Base-by-base conservation (phyloP, 2,888 invertebrate species). In the Palloptera scutellata region DNA sequence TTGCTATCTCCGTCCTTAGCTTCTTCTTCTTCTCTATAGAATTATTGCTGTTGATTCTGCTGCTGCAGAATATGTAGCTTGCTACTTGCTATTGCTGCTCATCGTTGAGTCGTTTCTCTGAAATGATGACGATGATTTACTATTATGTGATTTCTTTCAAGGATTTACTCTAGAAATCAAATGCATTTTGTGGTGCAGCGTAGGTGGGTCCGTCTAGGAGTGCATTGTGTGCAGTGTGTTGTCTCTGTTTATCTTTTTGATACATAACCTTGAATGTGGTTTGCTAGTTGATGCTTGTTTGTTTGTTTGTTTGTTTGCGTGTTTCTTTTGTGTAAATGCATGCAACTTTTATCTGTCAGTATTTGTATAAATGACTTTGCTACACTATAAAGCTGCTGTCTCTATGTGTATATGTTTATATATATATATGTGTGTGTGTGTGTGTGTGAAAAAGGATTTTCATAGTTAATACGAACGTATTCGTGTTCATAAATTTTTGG, bases 71-170 rank as follows among this genome's bases (percentile, higher is more conserved):
- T n/a, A n/a, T 30, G 30, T 30, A 4, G 30, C 17, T 54, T 59
- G 40, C 20, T 65, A 15, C 1, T 40, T 42, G 52, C 30, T 30
- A 13, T 58, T 20, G 58, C 40, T 58, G 12, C 6, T 42, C 58
- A 57, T 54, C 45, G 43, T 60, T 43, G 12, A 2, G 12, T 17
- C 20, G 30, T 13, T 60, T 15, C 13, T 54, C 45, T 66, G 54
- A 61, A 60, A 78, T 74, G 74, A 78, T 80, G 82, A 81, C 80
- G 79, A 81, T 81, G 81, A 81, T 81, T 82, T 82, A 81, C 78
- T 76, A 74, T 81, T 81, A 79, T 82, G 77, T 78, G 70, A 73
- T 72, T 73, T 75, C 75, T 74, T 77, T 73, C 76, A 70, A 75
- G 81, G 80, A 80, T 80, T 79, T 79, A 71, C 73, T 70, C 72